Evolutionary conservation across 2,888 invertebrate genomes (phyloP).

Genomic region (Therioaphis trifolii): DNA sequence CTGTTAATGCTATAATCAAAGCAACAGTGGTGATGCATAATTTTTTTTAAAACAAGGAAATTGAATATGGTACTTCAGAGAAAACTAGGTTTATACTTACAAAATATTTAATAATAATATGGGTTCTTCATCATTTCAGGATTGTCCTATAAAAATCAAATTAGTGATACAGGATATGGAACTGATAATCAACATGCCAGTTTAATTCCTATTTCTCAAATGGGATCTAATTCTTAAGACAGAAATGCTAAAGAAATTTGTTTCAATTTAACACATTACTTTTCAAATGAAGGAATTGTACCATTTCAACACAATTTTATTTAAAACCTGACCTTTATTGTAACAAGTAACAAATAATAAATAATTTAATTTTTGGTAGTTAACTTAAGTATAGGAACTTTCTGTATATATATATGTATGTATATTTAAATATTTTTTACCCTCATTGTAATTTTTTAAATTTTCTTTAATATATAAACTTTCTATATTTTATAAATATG

Average conservation of each 20-base stretch:
- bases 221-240: slow-evolving; percentile 3
- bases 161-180: neutral
- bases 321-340: too few relatives aligned
- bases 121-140: neutral
- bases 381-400: too few relatives aligned
- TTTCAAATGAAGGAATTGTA: neutral
- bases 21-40: slow-evolving; percentile 20
- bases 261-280: neutral
- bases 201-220: neutral
- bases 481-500: too few relatives aligned
- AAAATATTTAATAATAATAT: too few relatives aligned
- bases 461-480: too few relatives aligned
- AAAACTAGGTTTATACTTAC: too few relatives aligned
- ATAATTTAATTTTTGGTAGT: too few relatives aligned
- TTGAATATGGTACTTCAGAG: neutral
- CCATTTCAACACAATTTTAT: neutral
- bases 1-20: slow-evolving; percentile 20
- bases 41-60: slow-evolving; percentile 22
- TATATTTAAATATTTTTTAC: too few relatives aligned
- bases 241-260: neutral
- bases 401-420: too few relatives aligned
- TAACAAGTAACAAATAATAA: too few relatives aligned
- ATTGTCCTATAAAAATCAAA: neutral
- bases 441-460: too few relatives aligned
- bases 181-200: neutral